Evolutionary conservation across 2,888 invertebrate genomes (phyloP).

Genomic region (Merodon equestris): DNA sequence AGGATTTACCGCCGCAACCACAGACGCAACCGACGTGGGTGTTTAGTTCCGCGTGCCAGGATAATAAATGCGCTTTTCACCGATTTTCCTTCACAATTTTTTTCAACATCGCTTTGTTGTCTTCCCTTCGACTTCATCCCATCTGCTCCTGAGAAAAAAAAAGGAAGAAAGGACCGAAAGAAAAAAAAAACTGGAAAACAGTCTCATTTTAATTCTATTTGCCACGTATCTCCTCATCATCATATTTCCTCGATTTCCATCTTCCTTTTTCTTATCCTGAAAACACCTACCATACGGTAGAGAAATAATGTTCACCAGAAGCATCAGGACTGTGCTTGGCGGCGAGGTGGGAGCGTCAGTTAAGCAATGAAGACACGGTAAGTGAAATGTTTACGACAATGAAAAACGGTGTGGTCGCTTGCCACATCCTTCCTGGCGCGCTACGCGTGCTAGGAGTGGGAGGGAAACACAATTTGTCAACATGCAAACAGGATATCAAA

Average conservation of each 20-base stretch:
- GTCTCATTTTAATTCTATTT: conserved; percentile 71
- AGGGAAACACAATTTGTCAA: conserved; percentile 67
- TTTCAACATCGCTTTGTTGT: too few relatives aligned
- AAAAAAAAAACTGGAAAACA: conserved; percentile 60
- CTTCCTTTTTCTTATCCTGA: conserved; percentile 42
- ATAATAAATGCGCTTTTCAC: conserved; percentile 67
- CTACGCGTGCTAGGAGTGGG: conserved; percentile 13
- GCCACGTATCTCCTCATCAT: conserved; percentile 70
- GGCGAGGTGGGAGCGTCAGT: conserved; percentile 21
- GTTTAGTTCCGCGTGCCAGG: conserved; percentile 66
- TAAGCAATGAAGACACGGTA: conserved; percentile 66
- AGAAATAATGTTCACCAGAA: conserved; percentile 38
- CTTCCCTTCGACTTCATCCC: conserved; percentile 6
- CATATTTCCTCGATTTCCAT: conserved; percentile 71
- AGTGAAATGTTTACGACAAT: conserved; percentile 72
- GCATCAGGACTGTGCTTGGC: background rate
- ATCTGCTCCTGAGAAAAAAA: background rate
- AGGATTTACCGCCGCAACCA: conserved; percentile 34
- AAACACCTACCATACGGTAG: conserved; percentile 65
- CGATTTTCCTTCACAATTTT: conserved; percentile 20
- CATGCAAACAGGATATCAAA: conserved; percentile 69
- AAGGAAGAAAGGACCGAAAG: conserved; percentile 1
- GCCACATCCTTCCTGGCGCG: conserved; percentile 38
- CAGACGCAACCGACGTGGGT: conserved; percentile 47
- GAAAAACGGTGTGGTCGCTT: conserved; percentile 69